These are phyloP conservation scores for Leucania comma DNA, from an alignment of 2,888 invertebrate genomes.

Conservation along the genomic window DNA sequence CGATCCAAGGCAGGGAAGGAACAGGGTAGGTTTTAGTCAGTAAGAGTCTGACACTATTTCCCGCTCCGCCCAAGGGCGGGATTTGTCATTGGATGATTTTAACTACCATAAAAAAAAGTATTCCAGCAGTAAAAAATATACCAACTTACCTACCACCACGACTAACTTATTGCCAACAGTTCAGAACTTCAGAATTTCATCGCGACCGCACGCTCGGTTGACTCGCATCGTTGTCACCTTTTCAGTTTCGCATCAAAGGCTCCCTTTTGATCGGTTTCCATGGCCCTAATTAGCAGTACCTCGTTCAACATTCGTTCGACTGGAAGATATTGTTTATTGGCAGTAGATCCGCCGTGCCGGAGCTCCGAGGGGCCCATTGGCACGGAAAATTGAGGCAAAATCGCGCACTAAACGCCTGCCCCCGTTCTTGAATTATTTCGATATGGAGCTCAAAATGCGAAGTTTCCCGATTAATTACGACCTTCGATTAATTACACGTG, in stretches of 20 bases:
- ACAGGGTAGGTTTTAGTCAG: too few species aligned
- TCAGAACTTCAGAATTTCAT: constrained; percentile 66
- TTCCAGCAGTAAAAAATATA: constrained; percentile 14
- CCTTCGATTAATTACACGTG: constrained; percentile 54
- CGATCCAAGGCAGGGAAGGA: too few species aligned
- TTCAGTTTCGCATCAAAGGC: constrained; percentile 87
- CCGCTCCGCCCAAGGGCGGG: too few species aligned
- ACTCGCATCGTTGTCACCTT: constrained; percentile 82
- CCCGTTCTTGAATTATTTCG: constrained; percentile 70
- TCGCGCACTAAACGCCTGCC: constrained; percentile 75
- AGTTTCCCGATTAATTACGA: constrained; percentile 58
- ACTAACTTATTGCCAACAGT: constrained; percentile 34
- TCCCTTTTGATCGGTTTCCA: constrained; percentile 84
- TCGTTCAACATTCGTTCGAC: constrained; percentile 79
- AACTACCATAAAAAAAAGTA: too few species aligned
- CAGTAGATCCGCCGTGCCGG: constrained; percentile 80
- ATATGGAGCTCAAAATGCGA: constrained; percentile 47
- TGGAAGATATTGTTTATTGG: constrained; percentile 90
- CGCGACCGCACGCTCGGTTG: constrained; percentile 70
- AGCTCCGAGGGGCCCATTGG: constrained; percentile 77
- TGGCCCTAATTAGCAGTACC: constrained; percentile 88
- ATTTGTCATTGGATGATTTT: too few species aligned
- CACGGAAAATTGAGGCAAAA: constrained; percentile 89
- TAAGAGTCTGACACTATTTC: too few species aligned
- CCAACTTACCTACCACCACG: constrained; percentile 12